Evolutionary conservation across 23 tunicate species (phyloP).

Genomic region (Botrylloides violaceus): DNA sequence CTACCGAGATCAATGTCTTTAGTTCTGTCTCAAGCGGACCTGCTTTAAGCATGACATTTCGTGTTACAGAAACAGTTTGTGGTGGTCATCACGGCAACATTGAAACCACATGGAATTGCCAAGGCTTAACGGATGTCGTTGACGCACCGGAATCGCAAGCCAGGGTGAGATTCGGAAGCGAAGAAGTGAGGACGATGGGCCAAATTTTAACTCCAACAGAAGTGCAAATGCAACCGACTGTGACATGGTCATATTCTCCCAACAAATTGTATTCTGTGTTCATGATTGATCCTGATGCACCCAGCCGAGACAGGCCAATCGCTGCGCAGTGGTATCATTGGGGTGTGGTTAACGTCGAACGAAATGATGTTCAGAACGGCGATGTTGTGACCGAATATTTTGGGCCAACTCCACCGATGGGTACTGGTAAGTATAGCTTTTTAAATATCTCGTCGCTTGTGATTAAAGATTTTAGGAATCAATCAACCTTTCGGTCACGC

Average conservation of each 20-base stretch:
- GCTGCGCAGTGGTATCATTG: slow-evolving; percentile 57
- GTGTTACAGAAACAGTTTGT: not conserved
- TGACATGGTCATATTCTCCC: slow-evolving; percentile 17
- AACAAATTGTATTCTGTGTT: slow-evolving; percentile 34
- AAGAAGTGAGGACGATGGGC: not conserved
- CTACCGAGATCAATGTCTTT: too few species aligned
- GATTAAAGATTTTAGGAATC: too few species aligned
- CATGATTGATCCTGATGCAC: slow-evolving; percentile 69
- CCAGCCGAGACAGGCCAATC: slow-evolving; percentile 38
- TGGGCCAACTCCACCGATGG: slow-evolving; percentile 52
- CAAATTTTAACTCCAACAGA: not conserved
- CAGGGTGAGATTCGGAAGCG: not conserved
- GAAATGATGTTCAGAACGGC: slow-evolving; percentile 35
- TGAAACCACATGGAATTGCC: not conserved
- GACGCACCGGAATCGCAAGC: not conserved
- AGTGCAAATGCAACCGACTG: not conserved
- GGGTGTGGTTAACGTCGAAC: slow-evolving; percentile 55
- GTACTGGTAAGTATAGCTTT: slow-evolving; percentile 28
- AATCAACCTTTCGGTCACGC: too few species aligned
- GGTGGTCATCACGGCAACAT: not conserved
- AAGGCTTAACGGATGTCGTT: not conserved
- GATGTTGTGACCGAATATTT: slow-evolving; percentile 37
- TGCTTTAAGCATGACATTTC: too few species aligned
- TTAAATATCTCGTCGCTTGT: too few species aligned
- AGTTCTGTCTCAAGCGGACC: too few species aligned